phyloP scores from a whole-genome alignment of 37 sponge, comb jelly and placozoan species.

The Haliclona indistincta region DNA sequence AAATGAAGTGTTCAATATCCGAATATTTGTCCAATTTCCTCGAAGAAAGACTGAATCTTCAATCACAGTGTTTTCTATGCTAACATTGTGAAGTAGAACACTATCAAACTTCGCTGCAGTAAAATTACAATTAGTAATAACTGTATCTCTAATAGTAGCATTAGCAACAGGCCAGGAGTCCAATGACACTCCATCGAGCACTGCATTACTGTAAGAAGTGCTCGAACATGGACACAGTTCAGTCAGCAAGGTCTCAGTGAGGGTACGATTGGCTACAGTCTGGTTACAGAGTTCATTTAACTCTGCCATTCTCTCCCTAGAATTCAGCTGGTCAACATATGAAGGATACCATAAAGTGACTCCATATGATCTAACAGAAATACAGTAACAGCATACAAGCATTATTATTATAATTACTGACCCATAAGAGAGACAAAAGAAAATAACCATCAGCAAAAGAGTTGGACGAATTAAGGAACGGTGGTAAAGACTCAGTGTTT shows the following conservation, averaged over 20 bases:
- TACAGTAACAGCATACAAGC: not conserved
- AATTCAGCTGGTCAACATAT: constrained; percentile 46
- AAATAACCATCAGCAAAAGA: constrained; percentile 30
- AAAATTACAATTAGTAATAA: too few relatives aligned
- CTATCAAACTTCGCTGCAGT: too few relatives aligned
- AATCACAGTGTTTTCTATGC: too few relatives aligned
- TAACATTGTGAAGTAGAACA: too few relatives aligned
- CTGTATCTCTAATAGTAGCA: constrained; percentile 20
- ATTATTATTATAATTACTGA: constrained; percentile 23
- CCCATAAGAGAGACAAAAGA: constrained; percentile 69
- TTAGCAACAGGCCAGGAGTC: constrained; percentile 7
- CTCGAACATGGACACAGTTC: constrained; percentile 24
- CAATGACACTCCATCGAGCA: not conserved
- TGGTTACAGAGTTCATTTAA: constrained; percentile 20
- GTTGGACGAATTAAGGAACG: constrained; percentile 27
- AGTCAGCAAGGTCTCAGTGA: not conserved
- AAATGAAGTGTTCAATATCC: too few relatives aligned
- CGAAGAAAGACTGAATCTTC: too few relatives aligned
- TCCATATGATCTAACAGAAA: constrained; percentile 57
- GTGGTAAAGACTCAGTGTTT: constrained; percentile 27
- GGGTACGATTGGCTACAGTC: not conserved
- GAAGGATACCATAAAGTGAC: constrained; percentile 74
- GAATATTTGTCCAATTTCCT: too few relatives aligned
- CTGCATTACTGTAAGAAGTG: constrained; percentile 8
- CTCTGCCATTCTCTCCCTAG: not conserved